Evolutionary conservation across 2,797 vertebrate species (phyloP), one percentile per base, ranked within the genome.

Genomic region (Bovichtus variegatus): DNA sequence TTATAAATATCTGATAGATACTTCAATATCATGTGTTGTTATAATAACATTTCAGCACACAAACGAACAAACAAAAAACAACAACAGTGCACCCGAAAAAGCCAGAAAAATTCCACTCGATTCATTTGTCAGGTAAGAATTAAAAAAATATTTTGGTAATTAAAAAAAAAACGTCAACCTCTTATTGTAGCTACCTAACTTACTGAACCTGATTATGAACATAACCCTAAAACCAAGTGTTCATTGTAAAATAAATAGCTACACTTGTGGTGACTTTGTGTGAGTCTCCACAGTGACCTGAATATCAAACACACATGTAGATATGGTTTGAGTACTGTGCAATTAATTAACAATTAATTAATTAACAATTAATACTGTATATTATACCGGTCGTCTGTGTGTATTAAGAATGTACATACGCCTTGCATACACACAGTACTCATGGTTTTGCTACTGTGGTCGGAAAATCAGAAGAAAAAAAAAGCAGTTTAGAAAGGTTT

Each of bases 381-480:
- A 25, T 18, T 18, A 9, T n/a, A 25, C 2, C 3, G 13, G 11
- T 25, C n/a, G 9, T 58, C 6, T 54, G 10, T 36, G 47, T 46
- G 43, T 70, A 50, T 64, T 41, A 53, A 54, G 12, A 70, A 44
- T 51, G 34, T 59, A 68, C 6, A 60, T 59, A 68, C 7, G 63
- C 21, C 58, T 50, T 51, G 43, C 66, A 80, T 31, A 10, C 27
- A 59, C 40, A 23, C 8, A 23, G 6, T 13, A n/a, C 55, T 13
- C 80, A 78, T 84, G 81, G 82, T 83, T 87, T 80, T 64, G 70
- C 34, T 46, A 10, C 34, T 88, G 84, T 76, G 85, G 79, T 84
- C 0, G 76, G 82, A 91, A 87, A 85, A 76, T 82, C 15, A 25
- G 23, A 66, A 41, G 16, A 47, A 40, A 61, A 66, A 62, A 60